Evolutionary conservation across 2,113 vertebrate species (phyloP).

Genomic region (Chaetodon trifascialis): DNA sequence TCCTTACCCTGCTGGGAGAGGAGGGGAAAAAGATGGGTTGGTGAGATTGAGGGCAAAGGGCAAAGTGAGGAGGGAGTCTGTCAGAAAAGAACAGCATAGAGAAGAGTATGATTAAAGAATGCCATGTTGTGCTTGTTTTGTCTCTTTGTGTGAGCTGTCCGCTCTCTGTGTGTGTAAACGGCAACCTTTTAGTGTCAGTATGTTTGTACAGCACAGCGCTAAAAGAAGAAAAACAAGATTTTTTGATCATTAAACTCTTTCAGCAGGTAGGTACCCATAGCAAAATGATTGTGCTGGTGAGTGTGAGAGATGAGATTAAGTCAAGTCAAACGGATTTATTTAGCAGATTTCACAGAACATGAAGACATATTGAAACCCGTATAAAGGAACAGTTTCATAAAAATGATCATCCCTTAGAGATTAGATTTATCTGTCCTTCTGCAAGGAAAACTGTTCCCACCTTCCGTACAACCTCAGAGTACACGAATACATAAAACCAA

Average conservation of each 20-base stretch:
- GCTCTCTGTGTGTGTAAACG: slow-evolving; percentile 5
- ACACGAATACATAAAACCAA: too few species aligned
- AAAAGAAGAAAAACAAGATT: background rate
- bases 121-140: background rate
- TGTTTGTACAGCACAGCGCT: background rate
- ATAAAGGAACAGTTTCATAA: too few species aligned
- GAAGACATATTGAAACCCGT: too few species aligned
- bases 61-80: background rate
- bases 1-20: slow-evolving; percentile 90
- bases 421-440: too few species aligned
- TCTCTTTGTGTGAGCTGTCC: slow-evolving; percentile 6
- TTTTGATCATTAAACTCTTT: background rate
- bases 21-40: slow-evolving; percentile 25
- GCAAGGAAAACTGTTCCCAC: too few species aligned
- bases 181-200: background rate
- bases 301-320: background rate
- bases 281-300: background rate
- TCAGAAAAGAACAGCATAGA: background rate
- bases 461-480: too few species aligned
- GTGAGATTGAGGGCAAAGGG: slow-evolving; percentile 1
- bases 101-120: background rate
- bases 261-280: background rate
- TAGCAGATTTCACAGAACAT: too few species aligned
- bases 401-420: too few species aligned
- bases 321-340: too few species aligned